Evolutionary conservation across 2,888 invertebrate species (phyloP).

Genomic region (Ceratothoa steindachneri): DNA sequence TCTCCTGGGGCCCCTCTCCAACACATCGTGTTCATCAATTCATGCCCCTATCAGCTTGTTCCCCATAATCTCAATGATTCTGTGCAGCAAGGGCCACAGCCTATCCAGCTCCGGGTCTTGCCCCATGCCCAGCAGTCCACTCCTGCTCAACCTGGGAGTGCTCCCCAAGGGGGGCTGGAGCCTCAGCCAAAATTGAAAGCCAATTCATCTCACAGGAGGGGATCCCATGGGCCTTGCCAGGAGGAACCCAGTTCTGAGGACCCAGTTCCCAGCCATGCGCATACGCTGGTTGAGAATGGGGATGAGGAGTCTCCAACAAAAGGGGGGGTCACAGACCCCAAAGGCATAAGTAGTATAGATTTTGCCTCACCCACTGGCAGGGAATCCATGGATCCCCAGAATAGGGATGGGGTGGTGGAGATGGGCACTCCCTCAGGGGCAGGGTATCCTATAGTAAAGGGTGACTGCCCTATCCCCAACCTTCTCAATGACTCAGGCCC

Average conservation of each 20-base stretch:
- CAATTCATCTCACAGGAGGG: background rate
- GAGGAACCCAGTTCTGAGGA: background rate
- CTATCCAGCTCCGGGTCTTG: background rate
- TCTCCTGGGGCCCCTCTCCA: background rate
- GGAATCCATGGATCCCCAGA: background rate
- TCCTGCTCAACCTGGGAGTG: background rate
- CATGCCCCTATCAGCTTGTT: background rate
- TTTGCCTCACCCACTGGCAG: background rate
- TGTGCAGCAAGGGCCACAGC: background rate
- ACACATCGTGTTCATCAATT: background rate
- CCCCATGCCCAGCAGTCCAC: background rate
- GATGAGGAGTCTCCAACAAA: background rate
- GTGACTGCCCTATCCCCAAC: constrained; percentile 16
- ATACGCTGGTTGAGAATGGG: background rate
- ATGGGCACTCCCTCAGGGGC: background rate
- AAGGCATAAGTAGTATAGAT: too few species aligned
- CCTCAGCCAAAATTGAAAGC: background rate
- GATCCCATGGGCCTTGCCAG: background rate
- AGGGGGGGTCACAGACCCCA: background rate
- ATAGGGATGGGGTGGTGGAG: background rate
- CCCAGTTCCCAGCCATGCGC: background rate
- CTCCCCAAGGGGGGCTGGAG: background rate
- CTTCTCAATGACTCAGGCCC: constrained; percentile 27
- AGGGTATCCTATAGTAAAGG: background rate
- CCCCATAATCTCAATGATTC: background rate